A percentile compares a stretch with the other conserved stretches of the same genome.
phyloP scores from a whole-genome alignment of 1,140 invertebrate genomes.

The Eupeodes corollae region DNA sequence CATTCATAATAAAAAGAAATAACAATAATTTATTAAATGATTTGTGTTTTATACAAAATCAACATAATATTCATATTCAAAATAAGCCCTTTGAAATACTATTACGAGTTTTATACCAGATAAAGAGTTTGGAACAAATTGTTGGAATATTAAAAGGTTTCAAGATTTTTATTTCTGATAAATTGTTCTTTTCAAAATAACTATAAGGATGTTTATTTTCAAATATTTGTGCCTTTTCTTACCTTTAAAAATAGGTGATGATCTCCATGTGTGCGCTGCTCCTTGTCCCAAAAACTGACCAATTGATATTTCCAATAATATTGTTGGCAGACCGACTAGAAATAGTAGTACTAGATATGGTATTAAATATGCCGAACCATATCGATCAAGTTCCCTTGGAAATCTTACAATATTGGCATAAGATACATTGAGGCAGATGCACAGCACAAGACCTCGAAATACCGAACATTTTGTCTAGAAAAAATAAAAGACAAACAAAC shows the following conservation, averaged over 20 bases:
- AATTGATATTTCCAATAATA: slow-evolving; percentile 34
- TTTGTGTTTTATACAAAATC: too few relatives aligned
- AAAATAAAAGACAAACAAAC: slow-evolving; percentile 4
- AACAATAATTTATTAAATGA: too few relatives aligned
- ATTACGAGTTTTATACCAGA: too few relatives aligned
- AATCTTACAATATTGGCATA: slow-evolving; percentile 36
- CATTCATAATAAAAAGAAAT: too few relatives aligned
- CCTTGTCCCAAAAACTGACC: slow-evolving; percentile 36
- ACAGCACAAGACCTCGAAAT: slow-evolving; percentile 34
- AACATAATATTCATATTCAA: too few relatives aligned
- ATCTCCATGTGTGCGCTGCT: slow-evolving; percentile 35
- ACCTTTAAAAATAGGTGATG: slow-evolving; percentile 37
- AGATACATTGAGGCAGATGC: slow-evolving; percentile 35
- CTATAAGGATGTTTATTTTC: too few relatives aligned
- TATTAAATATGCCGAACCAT: slow-evolving; percentile 32
- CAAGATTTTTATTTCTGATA: too few relatives aligned
- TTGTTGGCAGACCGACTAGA: slow-evolving; percentile 36
- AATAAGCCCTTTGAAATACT: too few relatives aligned
- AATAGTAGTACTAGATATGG: slow-evolving; percentile 34
- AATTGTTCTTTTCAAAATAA: too few relatives aligned
- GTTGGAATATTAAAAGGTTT: too few relatives aligned
- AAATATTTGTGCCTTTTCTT: slow-evolving; percentile 5
- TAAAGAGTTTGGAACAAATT: too few relatives aligned
- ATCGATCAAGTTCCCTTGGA: slow-evolving; percentile 33
- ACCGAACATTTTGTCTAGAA: slow-evolving; percentile 37